Base-by-base conservation (phyloP, 92 coral and sea anemone species). In the Diadumene lineata region DNA sequence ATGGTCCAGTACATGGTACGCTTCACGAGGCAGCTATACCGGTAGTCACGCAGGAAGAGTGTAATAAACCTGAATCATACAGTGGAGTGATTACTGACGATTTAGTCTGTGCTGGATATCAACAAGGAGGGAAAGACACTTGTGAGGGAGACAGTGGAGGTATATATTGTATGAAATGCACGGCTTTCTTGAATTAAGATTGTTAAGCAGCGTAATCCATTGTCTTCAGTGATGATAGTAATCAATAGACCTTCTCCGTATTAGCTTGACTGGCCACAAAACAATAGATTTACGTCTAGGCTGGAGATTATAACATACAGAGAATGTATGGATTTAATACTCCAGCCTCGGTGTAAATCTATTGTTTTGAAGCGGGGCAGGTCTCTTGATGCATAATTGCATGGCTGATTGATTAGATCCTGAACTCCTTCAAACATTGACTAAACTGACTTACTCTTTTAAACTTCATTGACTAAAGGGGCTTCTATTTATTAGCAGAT, bases 131-230 rank as follows among this genome's bases (percentile, higher is more conserved):
- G 34, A 90, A 75, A 74, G 99, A 96, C 73, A 96, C 99, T 48
- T 96, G 99, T 56, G 85, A 76, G 60, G 97, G 99, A 64, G 99
- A 96, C 82, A 92, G 99, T 79, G 99, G 99, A 73, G 99, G 99
- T 92, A 70, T n/a, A n/a, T n/a, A 46, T 26, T 3, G 1, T 26
- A 23, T 58, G 48, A n/a, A n/a, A n/a, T n/a, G n/a, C n/a, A n/a
- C n/a, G n/a, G n/a, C n/a, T n/a, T n/a, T n/a, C n/a, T n/a, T n/a
- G n/a, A n/a, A n/a, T n/a, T n/a, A n/a, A n/a, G n/a, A n/a, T n/a
- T n/a, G n/a, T n/a, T n/a, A n/a, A n/a, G n/a, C n/a, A n/a, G n/a
- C n/a, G n/a, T n/a, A n/a, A n/a, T n/a, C n/a, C n/a, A n/a, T n/a
- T n/a, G n/a, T n/a, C n/a, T n/a, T n/a, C n/a, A n/a, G n/a, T n/a